Base-by-base conservation (phyloP, 2,113 vertebrate genomes). In the Mungos mungo region DNA sequence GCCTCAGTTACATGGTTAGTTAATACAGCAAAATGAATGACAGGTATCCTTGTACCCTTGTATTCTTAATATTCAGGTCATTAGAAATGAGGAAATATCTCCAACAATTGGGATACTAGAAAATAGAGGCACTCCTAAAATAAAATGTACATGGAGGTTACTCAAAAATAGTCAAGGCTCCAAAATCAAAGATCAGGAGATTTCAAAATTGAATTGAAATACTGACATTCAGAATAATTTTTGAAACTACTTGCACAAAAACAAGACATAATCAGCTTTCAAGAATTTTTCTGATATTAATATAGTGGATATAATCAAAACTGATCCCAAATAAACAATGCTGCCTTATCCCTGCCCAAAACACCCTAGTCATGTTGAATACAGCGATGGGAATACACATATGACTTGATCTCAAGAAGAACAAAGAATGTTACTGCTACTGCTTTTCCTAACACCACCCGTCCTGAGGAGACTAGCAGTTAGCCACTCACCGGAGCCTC, bases 401-500 rank as follows among this genome's bases (percentile, higher is more conserved):
- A 81, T 13, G 45, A 45, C 11, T 0, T 83, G 50, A 68, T n/a
- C 69, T 81, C 8, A 57, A 63, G 29, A 79, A 85, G 33, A 88
- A 38, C 38, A 29, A 41, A 89, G n/a, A 0, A 29, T 6, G 16
- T 5, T 6, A 25, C 16, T 7, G 25, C 57, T 15, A 9, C 21
- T 63, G 2, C 19, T 47, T 76, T 35, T 54, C 88, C 45, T 2
- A 52, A 31, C 25, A 3, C 18, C 2, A 3, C 19, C 2, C 33
- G 1, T 92, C 31, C 60, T 5, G 14, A 60, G 72, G 31, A 47
- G 52, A 2, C 16, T 0, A 41, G 74, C 23, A 31, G 33, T 1
- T 35, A 12, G 33, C 13, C 41, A 98, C 99, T 99, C 93, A 99
- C 99, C 99, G 0, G 99, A 99, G 0, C 99, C 99, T 38, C 99